A percentile compares a stretch with the other conserved stretches of the same genome.
phyloP scores from a whole-genome alignment of 2,797 vertebrate species.

The Myiothlypis chrysogaster region DNA sequence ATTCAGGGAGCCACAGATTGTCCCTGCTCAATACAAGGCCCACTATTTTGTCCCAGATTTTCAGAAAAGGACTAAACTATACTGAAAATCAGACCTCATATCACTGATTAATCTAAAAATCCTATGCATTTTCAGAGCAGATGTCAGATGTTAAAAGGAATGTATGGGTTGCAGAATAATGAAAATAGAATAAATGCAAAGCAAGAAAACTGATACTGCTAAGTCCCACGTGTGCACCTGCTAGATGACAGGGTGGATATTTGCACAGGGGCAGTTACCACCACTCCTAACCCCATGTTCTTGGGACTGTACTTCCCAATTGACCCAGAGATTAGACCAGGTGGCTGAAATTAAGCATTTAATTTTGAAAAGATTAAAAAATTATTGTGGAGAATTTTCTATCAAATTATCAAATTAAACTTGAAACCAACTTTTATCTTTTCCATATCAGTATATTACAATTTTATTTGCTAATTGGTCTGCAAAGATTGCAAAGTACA shows the following conservation, averaged over 20 bases:
- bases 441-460: background rate
- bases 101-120: background rate
- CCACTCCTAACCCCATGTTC: background rate
- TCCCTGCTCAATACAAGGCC: background rate
- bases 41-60: background rate
- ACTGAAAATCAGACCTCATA: background rate
- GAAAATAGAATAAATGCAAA: background rate
- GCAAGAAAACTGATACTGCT: background rate
- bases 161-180: background rate
- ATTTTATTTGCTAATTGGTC: background rate
- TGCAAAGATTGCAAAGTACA: background rate
- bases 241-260: background rate
- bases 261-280: background rate
- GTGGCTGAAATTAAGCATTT: background rate
- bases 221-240: background rate
- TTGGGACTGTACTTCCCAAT: background rate
- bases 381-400: background rate
- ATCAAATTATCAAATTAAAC: background rate
- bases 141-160: background rate
- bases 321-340: background rate
- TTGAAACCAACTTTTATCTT: background rate
- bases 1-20: background rate
- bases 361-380: background rate
- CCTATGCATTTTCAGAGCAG: background rate
- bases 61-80: background rate